Base-by-base conservation (phyloP, 2,888 invertebrate genomes). In the Tenthredo amoena region DNA sequence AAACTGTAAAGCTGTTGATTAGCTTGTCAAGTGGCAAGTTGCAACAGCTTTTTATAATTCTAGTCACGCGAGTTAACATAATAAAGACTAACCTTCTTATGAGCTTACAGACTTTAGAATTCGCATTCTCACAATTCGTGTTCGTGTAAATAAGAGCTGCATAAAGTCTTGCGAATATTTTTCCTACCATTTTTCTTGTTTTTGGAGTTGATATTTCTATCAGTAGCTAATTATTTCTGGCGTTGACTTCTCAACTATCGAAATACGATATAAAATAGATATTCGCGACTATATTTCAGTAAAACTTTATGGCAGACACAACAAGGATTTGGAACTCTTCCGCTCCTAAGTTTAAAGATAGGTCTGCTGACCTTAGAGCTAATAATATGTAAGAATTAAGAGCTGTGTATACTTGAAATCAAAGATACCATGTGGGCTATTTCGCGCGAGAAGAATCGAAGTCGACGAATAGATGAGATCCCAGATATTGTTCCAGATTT, bases 1-100 rank as follows among this genome's bases (percentile, higher is more conserved):
- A 12, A 50, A 18, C 9, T 12, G 26, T 34, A 10, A 31, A 55
- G 55, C 50, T 77, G 55, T 21, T 50, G 31, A 15, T 77, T 47
- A 34, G 31, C 18, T 34, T 26, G 77, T 77, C 50, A 50, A 77
- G 34, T 26, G 77, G 26, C 26, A 34, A 65, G 65, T 83, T 31
- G 65, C n/a, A 9, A 15, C 31, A 55, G 65, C 15, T 31, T 55
- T 26, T 82, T 40, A 40, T 40, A 21, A 40, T 34, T 72, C 18
- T 40, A 47, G 47, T 47, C 47, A 15, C 47, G 12, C 47, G 15
- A 37, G 72, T 10, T 74, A 7, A n/a, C 43, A 18, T 43, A 40
- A 37, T 74, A 40, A 43, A 9, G 21, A 74, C n/a, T 0, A 74
- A 21, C 7, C 9, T 47, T 40, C 1, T 10, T 10, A 65, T 65